Conservation (phyloP, 2,113 vertebrate genomes). For the Machaerirhynchus nigripectus region DNA sequence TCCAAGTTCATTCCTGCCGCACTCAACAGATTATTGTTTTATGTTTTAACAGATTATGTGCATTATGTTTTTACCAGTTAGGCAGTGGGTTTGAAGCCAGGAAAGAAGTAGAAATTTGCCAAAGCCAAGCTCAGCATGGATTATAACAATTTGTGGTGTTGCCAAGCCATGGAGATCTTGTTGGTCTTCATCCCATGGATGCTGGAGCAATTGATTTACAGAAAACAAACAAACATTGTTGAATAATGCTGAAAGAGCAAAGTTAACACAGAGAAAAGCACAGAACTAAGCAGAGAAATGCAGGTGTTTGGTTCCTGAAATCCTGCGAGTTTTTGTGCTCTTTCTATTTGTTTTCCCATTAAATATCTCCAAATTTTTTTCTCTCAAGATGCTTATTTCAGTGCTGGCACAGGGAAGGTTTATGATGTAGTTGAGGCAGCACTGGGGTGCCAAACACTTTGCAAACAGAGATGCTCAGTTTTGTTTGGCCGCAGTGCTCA, state of each 20-base stretch:
- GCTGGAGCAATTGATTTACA: neutral
- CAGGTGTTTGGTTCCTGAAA: neutral
- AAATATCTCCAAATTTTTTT: neutral
- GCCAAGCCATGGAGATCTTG: neutral
- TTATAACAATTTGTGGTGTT: neutral
- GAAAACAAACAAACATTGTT: neutral
- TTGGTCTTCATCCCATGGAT: neutral
- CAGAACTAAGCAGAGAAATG: neutral
- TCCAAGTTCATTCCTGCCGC: neutral
- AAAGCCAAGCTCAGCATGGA: neutral
- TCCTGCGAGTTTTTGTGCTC: neutral
- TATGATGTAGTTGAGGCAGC: neutral
- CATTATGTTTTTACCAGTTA: conserved; percentile 15
- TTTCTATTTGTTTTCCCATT: neutral
- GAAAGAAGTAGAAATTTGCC: conserved; percentile 5
- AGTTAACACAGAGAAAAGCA: neutral
- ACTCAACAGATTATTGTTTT: conserved; percentile 25
- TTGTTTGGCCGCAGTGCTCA: neutral
- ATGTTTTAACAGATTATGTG: conserved; percentile 30
- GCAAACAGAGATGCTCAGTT: neutral
- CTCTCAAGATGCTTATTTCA: neutral
- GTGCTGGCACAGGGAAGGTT: neutral
- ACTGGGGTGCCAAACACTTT: neutral
- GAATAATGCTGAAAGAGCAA: neutral
- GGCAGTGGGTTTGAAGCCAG: neutral